phyloP scores from a whole-genome alignment of 2,888 invertebrate species.

The Endotricha flammealis region DNA sequence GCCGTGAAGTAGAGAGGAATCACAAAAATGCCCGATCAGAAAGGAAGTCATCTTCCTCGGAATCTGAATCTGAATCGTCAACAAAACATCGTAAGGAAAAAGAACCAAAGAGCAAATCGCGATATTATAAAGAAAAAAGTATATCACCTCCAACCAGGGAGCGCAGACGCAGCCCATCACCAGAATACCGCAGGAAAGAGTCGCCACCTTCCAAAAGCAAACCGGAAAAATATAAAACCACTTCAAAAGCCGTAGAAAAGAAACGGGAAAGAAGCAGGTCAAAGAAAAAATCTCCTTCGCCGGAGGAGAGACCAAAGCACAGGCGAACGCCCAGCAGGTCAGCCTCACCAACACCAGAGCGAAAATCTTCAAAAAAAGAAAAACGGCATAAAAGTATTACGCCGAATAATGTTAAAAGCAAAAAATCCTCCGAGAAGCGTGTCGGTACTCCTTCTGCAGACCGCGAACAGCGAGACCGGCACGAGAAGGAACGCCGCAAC shows the following conservation, averaged over 20 bases:
- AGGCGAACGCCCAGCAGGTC: constrained; percentile 38
- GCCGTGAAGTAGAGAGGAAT: constrained; percentile 41
- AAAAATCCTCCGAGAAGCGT: constrained; percentile 36
- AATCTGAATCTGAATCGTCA: constrained; percentile 45
- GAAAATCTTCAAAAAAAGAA: constrained; percentile 39
- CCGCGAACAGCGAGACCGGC: constrained; percentile 16
- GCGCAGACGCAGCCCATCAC: constrained; percentile 19
- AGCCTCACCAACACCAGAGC: constrained; percentile 39
- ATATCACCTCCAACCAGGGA: constrained; percentile 23
- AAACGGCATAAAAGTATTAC: constrained; percentile 39
- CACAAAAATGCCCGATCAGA: constrained; percentile 40
- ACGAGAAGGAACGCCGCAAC: constrained; percentile 31
- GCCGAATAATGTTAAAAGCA: constrained; percentile 36
- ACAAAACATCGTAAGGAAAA: constrained; percentile 38
- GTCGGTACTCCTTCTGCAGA: constrained; percentile 26
- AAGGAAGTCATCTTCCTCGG: constrained; percentile 42
- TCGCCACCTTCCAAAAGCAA: constrained; percentile 37
- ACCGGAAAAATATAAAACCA: constrained; percentile 38
- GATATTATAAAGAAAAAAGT: constrained; percentile 38
- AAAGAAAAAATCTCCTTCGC: constrained; percentile 37
- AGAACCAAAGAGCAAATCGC: constrained; percentile 32
- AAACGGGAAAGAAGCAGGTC: constrained; percentile 36
- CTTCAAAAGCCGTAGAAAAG: constrained; percentile 32
- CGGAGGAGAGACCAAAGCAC: constrained; percentile 28
- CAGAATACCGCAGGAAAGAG: constrained; percentile 37